Evolutionary conservation across 2,113 vertebrate genomes (phyloP), one percentile per base, ranked within the genome.

Genomic region (Coptodon rendalli): DNA sequence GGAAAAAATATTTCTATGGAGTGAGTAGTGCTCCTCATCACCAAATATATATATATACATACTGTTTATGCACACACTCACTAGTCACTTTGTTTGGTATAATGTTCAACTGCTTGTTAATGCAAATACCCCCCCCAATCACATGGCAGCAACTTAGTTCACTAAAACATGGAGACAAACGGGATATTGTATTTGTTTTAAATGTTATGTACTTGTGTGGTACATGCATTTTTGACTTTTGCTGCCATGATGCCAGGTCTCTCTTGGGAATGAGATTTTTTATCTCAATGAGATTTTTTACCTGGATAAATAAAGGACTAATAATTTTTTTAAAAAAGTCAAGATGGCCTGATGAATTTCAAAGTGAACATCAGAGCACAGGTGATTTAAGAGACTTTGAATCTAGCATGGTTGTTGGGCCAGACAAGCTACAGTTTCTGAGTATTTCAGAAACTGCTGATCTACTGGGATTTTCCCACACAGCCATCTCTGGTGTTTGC

Each of bases 271-370:
- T 63, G 29, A 6, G 59, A 63, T 34, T 34, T 63, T 59, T 31
- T 31, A 59, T 59, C 56, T 59, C 56, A 59, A 31, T 59, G 0
- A 16, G 56, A 59, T 31, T 9, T 17, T 31, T 63, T 63, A 36
- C 6, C 2, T 11, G 31, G 31, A 1, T 36, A 63, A 63, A 0
- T 63, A 63, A 11, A 57, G 12, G 12, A 57, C 54, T 57, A 29
- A 36, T 34, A 11, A 0, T 0, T 57, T 16, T 57, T 56, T 14
- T 2, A 0, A 1, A 9, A 71, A 27, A 24, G 38, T 6, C 66
- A 73, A 43, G 66, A 9, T 24, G 22, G 40, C 13, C 40, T 27
- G 68, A 24, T 27, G 31, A 45, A 27, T 43, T 73, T 45, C 40
- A 73, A 73, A 45, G 11, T 6, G 12, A 73, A 43, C 38, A 0